Evolutionary conservation across 2,888 invertebrate genomes (phyloP), one percentile per base, ranked within the genome.

Genomic region (Ophion ellenae): DNA sequence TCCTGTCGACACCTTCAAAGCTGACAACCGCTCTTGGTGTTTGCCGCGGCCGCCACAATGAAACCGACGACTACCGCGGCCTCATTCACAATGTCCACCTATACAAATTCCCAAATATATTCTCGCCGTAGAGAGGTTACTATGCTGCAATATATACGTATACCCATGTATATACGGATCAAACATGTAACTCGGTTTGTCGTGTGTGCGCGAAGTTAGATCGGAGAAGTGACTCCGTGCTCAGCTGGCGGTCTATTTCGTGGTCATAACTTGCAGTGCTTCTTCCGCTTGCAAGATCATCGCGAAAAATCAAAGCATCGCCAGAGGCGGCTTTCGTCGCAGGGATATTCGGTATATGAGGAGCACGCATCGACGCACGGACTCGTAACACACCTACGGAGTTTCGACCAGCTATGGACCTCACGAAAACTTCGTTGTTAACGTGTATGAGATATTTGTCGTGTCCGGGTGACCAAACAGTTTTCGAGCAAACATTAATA

Each of bases 1-100:
- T 92, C 91, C 91, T 90, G 91, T 91, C 92, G 92, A 89, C 92
- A 91, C 92, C 90, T 92, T 88, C 90, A 90, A 90, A 91, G 85
- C 89, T 89, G 87, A 89, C 89, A 82, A 84, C 89, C 89, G 87
- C 84, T 83, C 83, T 79, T 59, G 76, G 81, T 84, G 79, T 75
- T 81, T 76, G 69, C 77, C 74, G 66, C 81, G 74, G 64, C 71
- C 67, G 76, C 79, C 82, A 82, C 85, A 82, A 85, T 82, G 76
- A 75, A 71, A 67, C 64, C 71, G 82, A 82, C 79, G 79, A 85
- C 85, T 85, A 79, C 82, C 66, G 64, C 71, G 69, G 78, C 74
- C 63, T 81, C 70, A 79, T 85, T 79, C 82, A 74, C 57, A 61
- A 24, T 59, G 53, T 63, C 32, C 64, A 63, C 74, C 14, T 67